Conservation (phyloP, 2,113 vertebrate species). For the Corynorhinus townsendii region DNA sequence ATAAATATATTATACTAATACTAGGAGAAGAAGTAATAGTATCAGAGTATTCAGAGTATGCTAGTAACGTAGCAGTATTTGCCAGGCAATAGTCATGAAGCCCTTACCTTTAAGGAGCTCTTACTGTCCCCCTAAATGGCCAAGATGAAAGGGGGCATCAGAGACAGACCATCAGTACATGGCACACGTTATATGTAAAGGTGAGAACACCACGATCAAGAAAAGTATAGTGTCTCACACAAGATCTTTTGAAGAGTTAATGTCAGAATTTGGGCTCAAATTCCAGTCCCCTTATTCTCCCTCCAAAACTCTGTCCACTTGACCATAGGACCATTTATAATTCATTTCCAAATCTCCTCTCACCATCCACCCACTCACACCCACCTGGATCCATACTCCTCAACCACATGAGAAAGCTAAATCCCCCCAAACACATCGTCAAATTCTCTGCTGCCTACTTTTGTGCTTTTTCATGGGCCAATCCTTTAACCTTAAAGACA, state of each 20-base stretch:
- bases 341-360: not conserved
- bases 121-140: not conserved
- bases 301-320: not conserved
- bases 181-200: accelerated
- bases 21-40: not conserved
- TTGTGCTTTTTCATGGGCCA: not conserved
- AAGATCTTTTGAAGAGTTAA: not conserved
- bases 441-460: too few relatives aligned
- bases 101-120: not conserved
- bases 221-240: not conserved
- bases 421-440: not conserved
- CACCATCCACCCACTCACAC: not conserved
- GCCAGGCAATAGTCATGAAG: not conserved
- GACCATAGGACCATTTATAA: not conserved
- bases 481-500: not conserved
- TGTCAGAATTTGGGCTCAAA: not conserved
- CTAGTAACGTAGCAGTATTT: not conserved
- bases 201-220: not conserved
- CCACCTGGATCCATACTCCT: not conserved
- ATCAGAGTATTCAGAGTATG: too few relatives aligned
- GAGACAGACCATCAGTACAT: not conserved
- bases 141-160: not conserved
- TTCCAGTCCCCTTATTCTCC: not conserved
- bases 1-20: not conserved
- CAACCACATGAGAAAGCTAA: not conserved